A percentile compares a stretch with the other conserved stretches of the same genome.
Evolutionary conservation across 2,888 invertebrate species (phyloP).

Genomic region (Xanthia togata): DNA sequence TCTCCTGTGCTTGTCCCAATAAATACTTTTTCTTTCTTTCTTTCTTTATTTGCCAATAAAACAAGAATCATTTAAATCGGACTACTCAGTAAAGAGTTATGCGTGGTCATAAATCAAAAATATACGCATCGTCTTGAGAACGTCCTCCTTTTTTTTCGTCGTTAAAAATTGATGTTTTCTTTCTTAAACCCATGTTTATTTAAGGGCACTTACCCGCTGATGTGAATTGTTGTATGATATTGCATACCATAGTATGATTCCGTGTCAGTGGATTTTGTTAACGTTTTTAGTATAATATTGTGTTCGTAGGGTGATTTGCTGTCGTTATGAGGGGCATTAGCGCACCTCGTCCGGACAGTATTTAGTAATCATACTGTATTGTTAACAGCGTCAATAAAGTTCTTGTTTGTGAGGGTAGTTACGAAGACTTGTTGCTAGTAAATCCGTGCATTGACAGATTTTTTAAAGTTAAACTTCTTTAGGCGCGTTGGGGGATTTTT

Average conservation of each 20-base stretch:
- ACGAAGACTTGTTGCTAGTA: not conserved
- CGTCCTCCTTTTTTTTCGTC: too few species aligned
- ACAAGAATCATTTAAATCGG: too few species aligned
- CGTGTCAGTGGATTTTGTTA: slow-evolving; percentile 22
- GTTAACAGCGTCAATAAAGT: slow-evolving; percentile 19
- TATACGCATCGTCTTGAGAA: too few species aligned
- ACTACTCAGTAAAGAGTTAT: too few species aligned
- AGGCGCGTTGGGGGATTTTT: not conserved
- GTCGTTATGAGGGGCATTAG: slow-evolving; percentile 37
- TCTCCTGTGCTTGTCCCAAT: too few species aligned
- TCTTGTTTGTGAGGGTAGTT: slow-evolving; percentile 25
- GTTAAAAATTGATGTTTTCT: not conserved
- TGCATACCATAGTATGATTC: not conserved
- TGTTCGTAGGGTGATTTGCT: slow-evolving; percentile 34
- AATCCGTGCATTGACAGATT: not conserved
- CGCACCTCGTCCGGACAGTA: slow-evolving; percentile 15
- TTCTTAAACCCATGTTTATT: not conserved
- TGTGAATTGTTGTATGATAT: not conserved
- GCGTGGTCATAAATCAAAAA: too few species aligned
- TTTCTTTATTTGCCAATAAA: too few species aligned
- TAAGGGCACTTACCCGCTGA: not conserved
- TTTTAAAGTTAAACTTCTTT: not conserved
- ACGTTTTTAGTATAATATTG: slow-evolving; percentile 36
- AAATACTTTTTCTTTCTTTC: too few species aligned
- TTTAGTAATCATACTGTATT: slow-evolving; percentile 37